Conservation (phyloP, 2,113 vertebrate species). For the Gallinago paraguaiae region DNA sequence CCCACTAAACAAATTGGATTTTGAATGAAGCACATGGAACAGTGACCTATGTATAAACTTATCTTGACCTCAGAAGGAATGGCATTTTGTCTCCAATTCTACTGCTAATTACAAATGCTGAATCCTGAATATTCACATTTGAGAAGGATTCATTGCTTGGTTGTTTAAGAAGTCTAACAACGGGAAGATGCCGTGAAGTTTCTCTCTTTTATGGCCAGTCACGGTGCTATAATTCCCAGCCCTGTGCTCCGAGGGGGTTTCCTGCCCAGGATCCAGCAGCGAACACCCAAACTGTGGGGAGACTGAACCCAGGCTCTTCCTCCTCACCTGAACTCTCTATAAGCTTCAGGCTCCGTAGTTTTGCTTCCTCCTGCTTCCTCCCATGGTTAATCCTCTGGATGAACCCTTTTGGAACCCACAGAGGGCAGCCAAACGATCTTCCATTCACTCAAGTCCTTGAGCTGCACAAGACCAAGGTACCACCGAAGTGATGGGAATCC, state of each 20-base stretch:
- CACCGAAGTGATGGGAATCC: accelerated
- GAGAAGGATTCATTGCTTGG: neutral
- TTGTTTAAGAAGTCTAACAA: neutral
- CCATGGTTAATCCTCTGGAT: neutral
- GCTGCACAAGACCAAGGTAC: neutral
- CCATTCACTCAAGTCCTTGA: neutral
- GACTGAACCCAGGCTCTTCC: neutral
- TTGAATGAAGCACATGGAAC: neutral
- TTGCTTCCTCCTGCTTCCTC: neutral
- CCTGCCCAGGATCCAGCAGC: neutral
- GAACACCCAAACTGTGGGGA: neutral
- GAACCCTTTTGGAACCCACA: neutral
- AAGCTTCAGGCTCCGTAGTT: neutral
- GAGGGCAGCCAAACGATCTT: neutral
- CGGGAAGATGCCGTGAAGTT: accelerated
- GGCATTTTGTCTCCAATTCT: neutral
- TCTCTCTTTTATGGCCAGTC: accelerated
- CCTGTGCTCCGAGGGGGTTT: neutral
- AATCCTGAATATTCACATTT: neutral
- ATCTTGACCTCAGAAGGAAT: neutral
- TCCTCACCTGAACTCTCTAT: neutral
- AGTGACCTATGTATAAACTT: neutral
- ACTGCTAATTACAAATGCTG: neutral
- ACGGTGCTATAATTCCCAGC: neutral
- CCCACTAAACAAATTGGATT: neutral